Evolutionary conservation across 2,888 invertebrate genomes (phyloP), one percentile per base, ranked within the genome.

Genomic region (Pristionchus japonicus): DNA sequence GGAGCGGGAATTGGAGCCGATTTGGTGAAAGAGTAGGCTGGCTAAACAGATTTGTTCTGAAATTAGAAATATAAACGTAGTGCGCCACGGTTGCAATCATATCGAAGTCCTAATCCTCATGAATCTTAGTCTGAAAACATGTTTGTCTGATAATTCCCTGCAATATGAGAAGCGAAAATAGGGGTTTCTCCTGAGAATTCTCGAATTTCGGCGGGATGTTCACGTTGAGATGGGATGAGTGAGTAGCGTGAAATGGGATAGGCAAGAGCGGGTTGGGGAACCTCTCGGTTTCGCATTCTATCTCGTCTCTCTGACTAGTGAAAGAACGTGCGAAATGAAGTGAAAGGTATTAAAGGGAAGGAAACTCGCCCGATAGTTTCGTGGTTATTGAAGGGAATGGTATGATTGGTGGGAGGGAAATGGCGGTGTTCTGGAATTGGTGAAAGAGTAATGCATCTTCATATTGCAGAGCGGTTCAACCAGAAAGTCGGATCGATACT

Each of bases 241-340:
- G 77, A 77, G 77, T 40, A 77, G 43, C 77, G 77, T 77, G 77
- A 77, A 77, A 77, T 77, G 77, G 77, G 77, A 77, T 77, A 77
- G 77, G 43, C 23, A 40, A 40, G n/a, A 27, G 43, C 13, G 77
- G 77, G 20, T 77, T 20, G 47, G 37, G n/a, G 77, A 77, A 37
- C 23, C 70, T 70, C 70, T 37, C 31, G 34, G 31, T 70, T 37
- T 70, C 34, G 23, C 37, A 70, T 23, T 20, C 70, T 70, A 70
- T 70, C 70, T 70, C 70, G 37, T 70, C 64, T 34, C 37, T 70
- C 7, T 43, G 77, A 43, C 40, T n/a, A n/a, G 11, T n/a, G 47
- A 43, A 43, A 77, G 43, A 37, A 1, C 3, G 40, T 4, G 47
- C 1, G 27, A 27, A 77, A 27, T 23, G 27, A 23, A 15, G 67